Evolutionary conservation across 2,113 vertebrate genomes (phyloP).

Genomic region (Etheostoma cragini): DNA sequence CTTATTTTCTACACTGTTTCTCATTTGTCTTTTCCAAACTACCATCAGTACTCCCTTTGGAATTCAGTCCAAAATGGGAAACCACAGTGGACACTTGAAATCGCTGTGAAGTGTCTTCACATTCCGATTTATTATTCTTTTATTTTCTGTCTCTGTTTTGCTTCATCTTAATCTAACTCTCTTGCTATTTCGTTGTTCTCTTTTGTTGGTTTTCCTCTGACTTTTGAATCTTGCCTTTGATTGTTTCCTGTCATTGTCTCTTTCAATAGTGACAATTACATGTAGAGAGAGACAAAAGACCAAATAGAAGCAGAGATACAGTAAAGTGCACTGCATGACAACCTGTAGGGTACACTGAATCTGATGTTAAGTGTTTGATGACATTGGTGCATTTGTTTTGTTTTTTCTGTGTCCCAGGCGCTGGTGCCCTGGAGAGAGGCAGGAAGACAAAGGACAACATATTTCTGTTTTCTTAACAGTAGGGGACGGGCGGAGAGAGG

Average conservation of each 20-base stretch:
- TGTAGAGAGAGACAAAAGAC: not conserved
- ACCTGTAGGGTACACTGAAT: not conserved
- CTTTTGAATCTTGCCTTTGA: not conserved
- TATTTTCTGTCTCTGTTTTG: not conserved
- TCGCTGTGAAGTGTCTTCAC: not conserved
- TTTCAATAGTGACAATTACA: not conserved
- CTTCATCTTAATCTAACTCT: no score
- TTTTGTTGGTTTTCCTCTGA: not conserved
- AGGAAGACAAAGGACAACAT: slow-evolving; percentile 72
- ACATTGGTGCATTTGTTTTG: slow-evolving; percentile 12
- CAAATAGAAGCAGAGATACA: not conserved
- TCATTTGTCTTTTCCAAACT: not conserved
- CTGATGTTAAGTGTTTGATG: not conserved
- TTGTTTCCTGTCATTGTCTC: not conserved
- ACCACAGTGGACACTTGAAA: not conserved
- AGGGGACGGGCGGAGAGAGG: slow-evolving; percentile 50
- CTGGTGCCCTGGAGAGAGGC: slow-evolving; percentile 48
- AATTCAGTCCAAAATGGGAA: not conserved
- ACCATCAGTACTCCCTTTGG: not conserved
- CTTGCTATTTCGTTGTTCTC: not conserved
- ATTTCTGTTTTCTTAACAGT: slow-evolving; percentile 62
- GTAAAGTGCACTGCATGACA: not conserved
- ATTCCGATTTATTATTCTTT: not conserved
- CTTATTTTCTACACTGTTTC: not conserved
- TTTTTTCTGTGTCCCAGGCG: slow-evolving; percentile 45